Evolutionary conservation across 2,797 vertebrate genomes (phyloP).

Genomic region (Typhlichthys subterraneus): DNA sequence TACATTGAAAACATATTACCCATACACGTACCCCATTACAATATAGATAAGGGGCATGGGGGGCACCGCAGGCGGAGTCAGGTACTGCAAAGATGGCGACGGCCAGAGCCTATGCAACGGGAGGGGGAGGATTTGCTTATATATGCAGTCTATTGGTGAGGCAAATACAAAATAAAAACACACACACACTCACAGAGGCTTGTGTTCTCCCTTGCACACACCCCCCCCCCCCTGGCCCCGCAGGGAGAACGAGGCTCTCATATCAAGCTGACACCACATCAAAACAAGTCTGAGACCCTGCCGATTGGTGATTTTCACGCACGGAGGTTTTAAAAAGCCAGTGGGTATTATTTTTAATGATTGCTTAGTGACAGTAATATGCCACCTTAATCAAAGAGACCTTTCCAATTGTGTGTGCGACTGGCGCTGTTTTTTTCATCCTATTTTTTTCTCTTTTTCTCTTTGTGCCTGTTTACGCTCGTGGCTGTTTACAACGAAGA

Average conservation of each 20-base stretch:
- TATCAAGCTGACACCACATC: conserved; percentile 30
- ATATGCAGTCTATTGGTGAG: background rate
- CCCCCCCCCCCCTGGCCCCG: conserved; percentile 16
- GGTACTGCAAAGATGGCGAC: too few species aligned
- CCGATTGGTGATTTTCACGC: conserved; percentile 20
- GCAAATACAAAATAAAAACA: background rate
- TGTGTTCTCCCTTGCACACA: conserved; percentile 11
- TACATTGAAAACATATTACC: too few species aligned
- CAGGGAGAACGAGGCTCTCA: conserved; percentile 36
- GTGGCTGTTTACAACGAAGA: conserved; percentile 53
- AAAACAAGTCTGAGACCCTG: conserved; percentile 35
- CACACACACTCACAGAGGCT: background rate
- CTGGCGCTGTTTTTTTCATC: conserved; percentile 39
- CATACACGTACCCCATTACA: too few species aligned
- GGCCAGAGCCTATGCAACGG: too few species aligned
- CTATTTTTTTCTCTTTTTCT: background rate
- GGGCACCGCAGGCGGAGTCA: too few species aligned
- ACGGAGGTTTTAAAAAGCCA: conserved; percentile 51
- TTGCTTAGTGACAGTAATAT: conserved; percentile 69
- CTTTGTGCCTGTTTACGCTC: conserved; percentile 56
- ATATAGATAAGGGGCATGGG: too few species aligned
- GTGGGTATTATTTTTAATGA: conserved; percentile 69
- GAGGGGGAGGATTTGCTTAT: too few species aligned
- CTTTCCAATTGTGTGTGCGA: conserved; percentile 61
- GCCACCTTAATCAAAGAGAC: conserved; percentile 66